Conservation (phyloP, 2,797 vertebrate genomes). For the Hyperoplus lanceolatus region DNA sequence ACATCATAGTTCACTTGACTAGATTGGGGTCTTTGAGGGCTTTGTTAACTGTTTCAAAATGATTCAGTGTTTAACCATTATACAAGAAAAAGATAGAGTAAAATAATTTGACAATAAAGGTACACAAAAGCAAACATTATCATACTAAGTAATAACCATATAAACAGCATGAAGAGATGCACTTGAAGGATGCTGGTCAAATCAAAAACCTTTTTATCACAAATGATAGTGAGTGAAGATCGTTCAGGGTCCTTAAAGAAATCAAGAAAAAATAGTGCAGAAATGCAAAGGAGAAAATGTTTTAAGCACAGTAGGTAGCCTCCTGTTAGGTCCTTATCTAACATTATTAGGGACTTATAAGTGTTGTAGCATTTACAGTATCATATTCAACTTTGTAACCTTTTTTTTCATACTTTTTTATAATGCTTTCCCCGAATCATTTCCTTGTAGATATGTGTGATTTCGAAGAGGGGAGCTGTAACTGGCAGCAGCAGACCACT, state of each 20-base stretch:
- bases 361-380: too few relatives aligned
- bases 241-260: not conserved
- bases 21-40: not conserved
- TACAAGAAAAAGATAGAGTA: not conserved
- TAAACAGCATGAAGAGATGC: not conserved
- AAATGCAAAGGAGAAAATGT: not conserved
- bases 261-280: constrained; percentile 10
- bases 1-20: not conserved
- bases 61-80: not conserved
- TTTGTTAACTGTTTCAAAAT: not conserved
- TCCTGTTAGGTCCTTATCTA: not conserved
- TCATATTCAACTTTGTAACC: too few relatives aligned
- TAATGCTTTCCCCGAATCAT: constrained; percentile 1
- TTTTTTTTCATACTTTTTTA: not conserved
- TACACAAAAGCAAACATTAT: not conserved
- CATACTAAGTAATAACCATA: not conserved
- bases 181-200: not conserved
- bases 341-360: too few relatives aligned
- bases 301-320: not conserved
- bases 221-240: not conserved
- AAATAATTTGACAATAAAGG: not conserved
- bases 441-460: constrained; percentile 79
- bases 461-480: constrained; percentile 84
- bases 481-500: constrained; percentile 76
- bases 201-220: not conserved